Base-by-base conservation (phyloP, 2,888 invertebrate genomes). In the Lampropteryx suffumata region DNA sequence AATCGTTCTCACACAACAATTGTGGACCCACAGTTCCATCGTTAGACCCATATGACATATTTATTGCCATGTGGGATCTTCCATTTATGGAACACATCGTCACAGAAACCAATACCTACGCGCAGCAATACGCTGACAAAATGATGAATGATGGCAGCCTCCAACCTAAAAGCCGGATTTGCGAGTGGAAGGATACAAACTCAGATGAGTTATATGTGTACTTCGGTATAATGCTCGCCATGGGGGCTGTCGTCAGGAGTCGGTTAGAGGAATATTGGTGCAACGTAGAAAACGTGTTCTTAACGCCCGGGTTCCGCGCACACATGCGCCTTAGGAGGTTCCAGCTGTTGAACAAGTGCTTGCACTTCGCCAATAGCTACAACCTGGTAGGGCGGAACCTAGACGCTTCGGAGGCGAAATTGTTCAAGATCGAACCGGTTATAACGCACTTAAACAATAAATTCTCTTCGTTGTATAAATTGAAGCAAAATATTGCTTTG, bases 1-100 rank as follows among this genome's bases (percentile, higher is more conserved):
- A n/a, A n/a, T n/a, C n/a, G n/a, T n/a, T n/a, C n/a, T 14, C 17
- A n/a, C 4, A 35, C 5, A 35, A 6, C 11, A 35, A 35, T 35
- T 33, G 35, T 35, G 35, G 35, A 35, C 35, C 35, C 35, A 35
- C 33, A 35, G 21, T 35, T 35, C 35, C 35, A 24, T 24, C 24
- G 24, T 1, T 11, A 5, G 29, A 10, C 21, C 39, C 39, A 10
- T 29, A 39, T 17, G 29, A 39, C 5, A 28, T 28, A n/a, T 39
- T 39, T 10, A 39, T 28, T 14, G 14, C 29, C 17, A 29, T 39
- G 10, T 39, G n/a, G n/a, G n/a, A n/a, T n/a, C n/a, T n/a, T n/a
- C n/a, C n/a, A n/a, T n/a, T n/a, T n/a, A n/a, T n/a, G 39, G 39
- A 29, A 14, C 8, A 17, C 14, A 39, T 39, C 2, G 39, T 13